Base-by-base conservation (phyloP, 1,140 invertebrate genomes). In the Rhagoletis pomonella region DNA sequence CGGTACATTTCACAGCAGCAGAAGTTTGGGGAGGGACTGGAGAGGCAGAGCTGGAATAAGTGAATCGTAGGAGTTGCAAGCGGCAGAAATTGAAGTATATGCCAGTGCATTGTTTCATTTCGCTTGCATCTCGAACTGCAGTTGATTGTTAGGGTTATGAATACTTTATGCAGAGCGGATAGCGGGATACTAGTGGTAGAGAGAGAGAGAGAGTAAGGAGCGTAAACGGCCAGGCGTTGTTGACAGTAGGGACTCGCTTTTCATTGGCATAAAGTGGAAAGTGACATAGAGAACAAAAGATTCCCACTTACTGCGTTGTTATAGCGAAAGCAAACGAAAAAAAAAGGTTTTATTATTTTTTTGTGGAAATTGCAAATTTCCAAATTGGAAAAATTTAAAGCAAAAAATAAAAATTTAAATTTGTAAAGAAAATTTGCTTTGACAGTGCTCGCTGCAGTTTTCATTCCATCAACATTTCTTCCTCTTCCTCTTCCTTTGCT, bases 231-330 rank as follows among this genome's bases (percentile, higher is more conserved):
- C 14, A 77, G 29, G 44, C 44, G 6, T 50, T 77, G 69, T 77
- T 81, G 73, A 81, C 50, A 81, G 73, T 50, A 7, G n/a, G 39
- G 42, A 81, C 47, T 55, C 7, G 44, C 17, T 55, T 81, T 81
- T 81, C 55, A 81, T 81, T 81, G 73, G 73, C 47, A 81, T 81
- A 81, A 81, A 55, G 73, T 81, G 42, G 47, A 81, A 81, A 81
- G 73, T 81, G 73, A 81, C 55, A 55, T n/a, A 44, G 47, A 19
- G 44, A 50, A 81, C 73, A 81, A 81, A 81, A 55, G 17, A 6
- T 77, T 77, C 5, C 42, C 19, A 47, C 69, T 77, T 3, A 17
- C 29, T 29, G 29, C 29, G 60, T 62, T 14, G 7, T 7, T 5
- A 55, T 10, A 47, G 67, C 42, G 0, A 12, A 47, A 12, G 60